phyloP scores from a whole-genome alignment of 2,113 vertebrate species.

The Castor canadensis region DNA sequence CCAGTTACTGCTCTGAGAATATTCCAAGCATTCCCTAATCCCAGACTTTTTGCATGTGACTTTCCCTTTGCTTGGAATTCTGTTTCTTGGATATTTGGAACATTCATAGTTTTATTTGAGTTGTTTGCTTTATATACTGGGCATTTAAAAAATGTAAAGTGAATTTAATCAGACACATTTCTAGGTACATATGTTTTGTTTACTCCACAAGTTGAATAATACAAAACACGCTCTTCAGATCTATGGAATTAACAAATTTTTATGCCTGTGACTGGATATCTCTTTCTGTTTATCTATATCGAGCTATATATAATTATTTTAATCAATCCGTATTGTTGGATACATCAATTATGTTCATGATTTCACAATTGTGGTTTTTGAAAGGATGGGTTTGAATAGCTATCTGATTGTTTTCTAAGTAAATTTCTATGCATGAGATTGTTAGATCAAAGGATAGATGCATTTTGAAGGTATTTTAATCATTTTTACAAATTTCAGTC shows the following conservation, averaged over 20 bases:
- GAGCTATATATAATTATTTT: not conserved
- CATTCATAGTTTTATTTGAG: no score
- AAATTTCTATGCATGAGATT: not conserved
- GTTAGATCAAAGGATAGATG: not conserved
- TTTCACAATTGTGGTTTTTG: not conserved
- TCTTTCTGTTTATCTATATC: not conserved
- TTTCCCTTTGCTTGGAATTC: not conserved
- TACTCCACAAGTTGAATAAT: not conserved
- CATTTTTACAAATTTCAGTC: not conserved
- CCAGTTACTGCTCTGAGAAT: not conserved
- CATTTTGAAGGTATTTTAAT: not conserved
- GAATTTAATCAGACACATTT: not conserved
- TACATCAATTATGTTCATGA: not conserved
- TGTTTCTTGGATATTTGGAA: not conserved
- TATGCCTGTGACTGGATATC: not conserved
- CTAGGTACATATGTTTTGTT: not conserved
- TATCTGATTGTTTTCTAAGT: not conserved
- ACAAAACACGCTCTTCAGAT: not conserved
- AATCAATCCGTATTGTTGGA: not conserved
- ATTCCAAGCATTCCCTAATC: fast-evolving
- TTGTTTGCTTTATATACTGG: not conserved
- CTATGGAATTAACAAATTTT: not conserved
- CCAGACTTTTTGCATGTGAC: not conserved
- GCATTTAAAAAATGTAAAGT: not conserved
- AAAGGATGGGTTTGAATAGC: not conserved